These are phyloP conservation scores for Cranoglanis bouderius DNA, from an alignment of 2,113 vertebrate species.

Conservation along the genomic window DNA sequence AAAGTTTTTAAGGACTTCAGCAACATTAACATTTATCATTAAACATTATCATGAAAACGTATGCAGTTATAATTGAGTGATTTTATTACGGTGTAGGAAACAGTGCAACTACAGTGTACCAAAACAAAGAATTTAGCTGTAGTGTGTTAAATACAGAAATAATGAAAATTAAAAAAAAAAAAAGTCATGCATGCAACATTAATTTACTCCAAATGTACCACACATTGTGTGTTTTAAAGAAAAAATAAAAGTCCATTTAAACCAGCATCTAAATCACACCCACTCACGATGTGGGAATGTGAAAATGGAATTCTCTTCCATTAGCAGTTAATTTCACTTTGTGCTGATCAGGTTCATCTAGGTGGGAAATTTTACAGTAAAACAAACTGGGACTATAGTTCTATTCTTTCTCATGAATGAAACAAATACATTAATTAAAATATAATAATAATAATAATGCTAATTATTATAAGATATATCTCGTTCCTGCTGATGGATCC, in stretches of 20 bases:
- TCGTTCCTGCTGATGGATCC: too few species aligned
- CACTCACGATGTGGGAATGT: background rate
- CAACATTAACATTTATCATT: too few species aligned
- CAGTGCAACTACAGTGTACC: background rate
- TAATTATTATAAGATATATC: background rate
- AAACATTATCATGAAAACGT: too few species aligned
- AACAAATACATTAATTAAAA: background rate
- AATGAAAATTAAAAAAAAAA: background rate
- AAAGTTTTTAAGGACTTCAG: too few species aligned
- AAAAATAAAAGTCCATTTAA: background rate
- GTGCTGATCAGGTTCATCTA: background rate
- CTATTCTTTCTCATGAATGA: too few species aligned
- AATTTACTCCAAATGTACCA: background rate
- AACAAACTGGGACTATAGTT: background rate
- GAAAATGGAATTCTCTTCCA: background rate
- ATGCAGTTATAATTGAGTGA: too few species aligned
- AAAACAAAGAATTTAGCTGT: background rate
- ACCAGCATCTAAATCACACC: background rate
- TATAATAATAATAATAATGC: background rate
- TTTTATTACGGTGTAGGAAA: background rate
- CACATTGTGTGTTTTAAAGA: background rate
- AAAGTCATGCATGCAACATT: background rate
- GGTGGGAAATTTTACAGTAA: background rate
- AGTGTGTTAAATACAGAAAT: background rate
- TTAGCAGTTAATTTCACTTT: too few species aligned